Base-by-base conservation (phyloP, 2,888 invertebrate species). In the Oconnorella tubifera region DNA sequence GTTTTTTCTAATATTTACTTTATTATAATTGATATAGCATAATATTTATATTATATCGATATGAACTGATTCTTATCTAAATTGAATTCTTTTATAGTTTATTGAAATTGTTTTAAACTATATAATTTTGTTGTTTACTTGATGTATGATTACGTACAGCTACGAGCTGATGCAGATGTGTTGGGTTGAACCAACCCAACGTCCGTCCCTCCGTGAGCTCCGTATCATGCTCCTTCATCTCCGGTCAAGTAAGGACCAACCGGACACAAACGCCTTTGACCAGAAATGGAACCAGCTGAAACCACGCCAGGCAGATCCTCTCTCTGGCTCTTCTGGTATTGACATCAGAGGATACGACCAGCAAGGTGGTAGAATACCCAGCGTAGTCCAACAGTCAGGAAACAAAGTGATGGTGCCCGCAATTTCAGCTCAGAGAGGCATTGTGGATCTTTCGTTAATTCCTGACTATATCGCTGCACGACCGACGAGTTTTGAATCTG, bases 91-190 rank as follows among this genome's bases (percentile, higher is more conserved):
- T n/a, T n/a, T n/a, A n/a, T n/a, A n/a, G n/a, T n/a, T n/a, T n/a
- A n/a, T n/a, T n/a, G n/a, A n/a, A n/a, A n/a, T n/a, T n/a, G n/a
- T n/a, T n/a, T n/a, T n/a, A n/a, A n/a, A n/a, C n/a, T n/a, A n/a
- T n/a, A n/a, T n/a, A n/a, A n/a, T n/a, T n/a, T n/a, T n/a, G n/a
- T n/a, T n/a, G n/a, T n/a, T n/a, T n/a, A n/a, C n/a, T n/a, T n/a
- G n/a, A n/a, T n/a, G n/a, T n/a, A n/a, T 62, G 6, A 31, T 1
- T 19, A 48, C 27, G 6, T 65, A n/a, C 66, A 73, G 72, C 31
- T 71, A 70, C 80, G 87, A 88, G 80, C 84, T 89, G 68, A 89
- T 90, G 88, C 86, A 87, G 76, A 83, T 87, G 61, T 90, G 90
- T 78, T 90, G 89, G 89, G 83, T 84, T 33, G 77, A 80, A 1